These are phyloP conservation scores for Ellobium chinense DNA, from an alignment of 2,888 invertebrate genomes.

Conservation along the genomic window DNA sequence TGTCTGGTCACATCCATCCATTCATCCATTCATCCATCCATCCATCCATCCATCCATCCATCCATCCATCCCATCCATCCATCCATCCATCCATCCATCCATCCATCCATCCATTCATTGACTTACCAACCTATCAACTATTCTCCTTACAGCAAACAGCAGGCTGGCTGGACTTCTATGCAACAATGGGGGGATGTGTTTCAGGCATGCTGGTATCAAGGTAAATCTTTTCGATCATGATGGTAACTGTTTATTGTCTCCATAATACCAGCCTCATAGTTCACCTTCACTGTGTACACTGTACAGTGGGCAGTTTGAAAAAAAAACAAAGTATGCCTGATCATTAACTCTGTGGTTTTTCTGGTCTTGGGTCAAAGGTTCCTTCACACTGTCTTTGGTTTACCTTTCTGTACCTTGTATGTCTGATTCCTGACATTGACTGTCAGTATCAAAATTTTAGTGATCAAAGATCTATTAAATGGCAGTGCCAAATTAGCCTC, in stretches of 20 bases:
- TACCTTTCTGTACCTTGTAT: no score
- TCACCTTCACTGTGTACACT: no score
- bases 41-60: not conserved
- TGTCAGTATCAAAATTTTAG: no score
- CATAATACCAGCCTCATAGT: no score
- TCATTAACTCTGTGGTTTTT: no score
- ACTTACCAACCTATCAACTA: not conserved
- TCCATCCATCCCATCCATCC: not conserved
- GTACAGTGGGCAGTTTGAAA: not conserved
- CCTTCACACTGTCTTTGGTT: no score
- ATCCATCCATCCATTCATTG: not conserved
- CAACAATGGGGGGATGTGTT: slow-evolving; percentile 58
- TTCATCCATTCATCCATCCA: not conserved
- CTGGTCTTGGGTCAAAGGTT: no score
- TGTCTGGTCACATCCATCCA: not conserved
- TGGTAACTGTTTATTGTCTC: no score
- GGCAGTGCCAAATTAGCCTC: no score
- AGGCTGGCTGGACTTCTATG: slow-evolving; percentile 71
- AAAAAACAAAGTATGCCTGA: no score
- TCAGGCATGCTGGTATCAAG: slow-evolving; percentile 59
- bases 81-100: not conserved
- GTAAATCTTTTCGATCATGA: slow-evolving; percentile 50
- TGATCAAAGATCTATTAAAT: no score
- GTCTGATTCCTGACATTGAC: no score
- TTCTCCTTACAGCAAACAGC: slow-evolving; percentile 57